A percentile compares a stretch with the other conserved stretches of the same genome.
Conservation (phyloP, 1,140 invertebrate species). For the Aradophagus sp. region DNA sequence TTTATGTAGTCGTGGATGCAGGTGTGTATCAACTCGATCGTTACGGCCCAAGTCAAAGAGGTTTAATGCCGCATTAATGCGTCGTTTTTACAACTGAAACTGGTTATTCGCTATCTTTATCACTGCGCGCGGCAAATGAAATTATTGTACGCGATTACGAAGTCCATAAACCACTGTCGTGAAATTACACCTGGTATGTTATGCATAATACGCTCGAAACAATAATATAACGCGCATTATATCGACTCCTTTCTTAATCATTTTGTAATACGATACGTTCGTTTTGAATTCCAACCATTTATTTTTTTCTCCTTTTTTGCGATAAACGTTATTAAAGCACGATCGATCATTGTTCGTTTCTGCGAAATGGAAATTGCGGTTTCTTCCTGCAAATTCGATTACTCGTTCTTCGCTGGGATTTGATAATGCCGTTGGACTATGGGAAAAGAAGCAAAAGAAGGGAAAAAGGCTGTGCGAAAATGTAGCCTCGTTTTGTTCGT, state of each 20-base stretch:
- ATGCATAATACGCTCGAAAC: conserved; percentile 45
- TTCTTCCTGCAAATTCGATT: conserved; percentile 41
- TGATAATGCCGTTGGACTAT: no score
- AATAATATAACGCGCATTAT: conserved; percentile 51
- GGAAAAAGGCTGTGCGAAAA: conserved; percentile 20
- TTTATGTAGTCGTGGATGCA: conserved; percentile 40
- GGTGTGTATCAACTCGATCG: conserved; percentile 45
- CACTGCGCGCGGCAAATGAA: conserved; percentile 47
- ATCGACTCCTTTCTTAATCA: conserved; percentile 42
- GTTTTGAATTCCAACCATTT: conserved; percentile 45
- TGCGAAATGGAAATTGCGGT: conserved; percentile 32
- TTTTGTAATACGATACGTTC: conserved; percentile 45
- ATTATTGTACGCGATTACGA: conserved; percentile 52
- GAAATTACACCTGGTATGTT: conserved; percentile 55
- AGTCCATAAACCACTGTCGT: conserved; percentile 55
- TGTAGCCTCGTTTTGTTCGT: no score
- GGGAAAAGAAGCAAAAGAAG: no score
- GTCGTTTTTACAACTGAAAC: conserved; percentile 50
- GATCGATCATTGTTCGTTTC: conserved; percentile 50
- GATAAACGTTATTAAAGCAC: conserved; percentile 27
- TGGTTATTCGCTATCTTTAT: conserved; percentile 56
- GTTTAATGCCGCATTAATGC: conserved; percentile 45
- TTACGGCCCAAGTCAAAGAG: conserved; percentile 43
- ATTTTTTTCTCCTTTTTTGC: conserved; percentile 24
- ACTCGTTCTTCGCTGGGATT: conserved; percentile 30